phyloP scores from a whole-genome alignment of 2,888 invertebrate genomes.

The Hypsopygia costalis region DNA sequence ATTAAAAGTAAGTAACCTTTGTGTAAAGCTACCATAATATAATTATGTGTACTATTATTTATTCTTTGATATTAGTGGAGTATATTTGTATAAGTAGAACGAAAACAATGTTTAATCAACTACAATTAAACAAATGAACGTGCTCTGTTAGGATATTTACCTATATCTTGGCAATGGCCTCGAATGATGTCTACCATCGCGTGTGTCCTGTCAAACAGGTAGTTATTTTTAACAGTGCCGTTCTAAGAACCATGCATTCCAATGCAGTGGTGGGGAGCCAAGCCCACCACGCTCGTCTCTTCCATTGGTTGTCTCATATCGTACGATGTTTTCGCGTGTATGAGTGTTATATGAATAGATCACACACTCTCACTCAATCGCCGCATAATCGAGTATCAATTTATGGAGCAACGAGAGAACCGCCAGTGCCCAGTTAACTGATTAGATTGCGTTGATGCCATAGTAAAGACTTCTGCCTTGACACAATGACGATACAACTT shows the following conservation, averaged over 20 bases:
- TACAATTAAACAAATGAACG: too few relatives aligned
- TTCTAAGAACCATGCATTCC: conserved; percentile 71
- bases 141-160: conserved; percentile 17
- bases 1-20: too few relatives aligned
- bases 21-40: too few relatives aligned
- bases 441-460: conserved; percentile 66
- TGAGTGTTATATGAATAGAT: conserved; percentile 44
- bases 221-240: conserved; percentile 76
- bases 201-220: conserved; percentile 62
- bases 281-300: conserved; percentile 64
- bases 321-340: conserved; percentile 67
- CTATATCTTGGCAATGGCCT: conserved; percentile 56
- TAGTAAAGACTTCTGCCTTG: conserved; percentile 63
- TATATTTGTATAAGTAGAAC: too few relatives aligned
- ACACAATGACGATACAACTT: conserved; percentile 44
- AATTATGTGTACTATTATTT: too few relatives aligned
- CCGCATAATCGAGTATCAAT: conserved; percentile 62
- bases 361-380: conserved; percentile 51
- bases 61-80: too few relatives aligned
- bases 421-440: conserved; percentile 44
- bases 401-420: conserved; percentile 50
- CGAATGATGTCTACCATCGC: conserved; percentile 45
- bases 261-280: conserved; percentile 66
- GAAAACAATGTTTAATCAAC: too few relatives aligned
- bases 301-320: conserved; percentile 65